Evolutionary conservation across 1,140 invertebrate species (phyloP).

Genomic region (Drosophila nigrodunni): DNA sequence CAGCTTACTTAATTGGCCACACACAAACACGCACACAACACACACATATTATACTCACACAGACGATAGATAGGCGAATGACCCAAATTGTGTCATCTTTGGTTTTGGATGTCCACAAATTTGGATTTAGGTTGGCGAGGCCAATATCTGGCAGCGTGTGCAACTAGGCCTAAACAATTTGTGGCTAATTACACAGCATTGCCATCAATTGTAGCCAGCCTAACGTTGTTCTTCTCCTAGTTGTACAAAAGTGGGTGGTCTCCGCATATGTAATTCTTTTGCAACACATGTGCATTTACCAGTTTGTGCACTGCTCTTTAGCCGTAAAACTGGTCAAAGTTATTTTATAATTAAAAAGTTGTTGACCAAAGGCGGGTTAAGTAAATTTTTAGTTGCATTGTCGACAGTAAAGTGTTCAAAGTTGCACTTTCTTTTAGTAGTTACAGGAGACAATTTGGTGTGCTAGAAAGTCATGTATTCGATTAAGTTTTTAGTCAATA

Average conservation of each 20-base stretch:
- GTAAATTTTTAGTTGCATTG: constrained; percentile 25
- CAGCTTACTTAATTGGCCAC: constrained; percentile 73
- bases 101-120: constrained; percentile 73
- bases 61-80: constrained; percentile 18
- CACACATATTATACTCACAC: constrained; percentile 21
- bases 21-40: constrained; percentile 41
- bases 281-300: constrained; percentile 12
- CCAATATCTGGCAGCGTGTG: constrained; percentile 46
- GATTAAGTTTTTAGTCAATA: too few relatives aligned
- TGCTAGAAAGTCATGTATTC: too few relatives aligned
- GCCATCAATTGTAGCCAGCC: constrained; percentile 71
- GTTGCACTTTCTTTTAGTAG: neutral
- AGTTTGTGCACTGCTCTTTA: neutral
- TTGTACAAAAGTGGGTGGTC: constrained; percentile 8
- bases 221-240: constrained; percentile 30
- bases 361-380: constrained; percentile 32
- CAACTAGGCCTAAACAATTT: constrained; percentile 82
- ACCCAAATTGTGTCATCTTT: constrained; percentile 79
- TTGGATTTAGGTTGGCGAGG: constrained; percentile 59
- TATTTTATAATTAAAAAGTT: constrained; percentile 81
- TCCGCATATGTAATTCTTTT: constrained; percentile 42
- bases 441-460: too few relatives aligned
- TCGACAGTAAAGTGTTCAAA: constrained; percentile 22
- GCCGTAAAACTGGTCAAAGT: constrained; percentile 46
- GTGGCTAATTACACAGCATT: constrained; percentile 80